Percentiles rank a stretch among this genome's conserved stretches.
These are phyloP conservation scores for Leucosticte australis DNA, from an alignment of 2,113 vertebrate genomes.

Conservation along the genomic window DNA sequence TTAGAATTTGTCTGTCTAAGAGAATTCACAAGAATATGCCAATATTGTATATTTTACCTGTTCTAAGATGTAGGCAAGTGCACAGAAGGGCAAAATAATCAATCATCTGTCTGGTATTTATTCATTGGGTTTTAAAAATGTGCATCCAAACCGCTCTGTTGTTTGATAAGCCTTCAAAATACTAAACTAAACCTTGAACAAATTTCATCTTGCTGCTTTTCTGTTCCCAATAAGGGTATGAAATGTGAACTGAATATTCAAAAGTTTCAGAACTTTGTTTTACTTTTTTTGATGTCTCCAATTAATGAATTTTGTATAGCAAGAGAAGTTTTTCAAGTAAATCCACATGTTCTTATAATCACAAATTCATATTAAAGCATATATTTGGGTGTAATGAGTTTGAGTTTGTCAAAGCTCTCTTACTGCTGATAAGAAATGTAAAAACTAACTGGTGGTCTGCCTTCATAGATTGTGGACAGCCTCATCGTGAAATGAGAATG, in stretches of 20 bases:
- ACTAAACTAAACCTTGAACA: neutral
- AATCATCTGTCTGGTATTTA: neutral
- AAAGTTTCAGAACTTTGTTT: neutral
- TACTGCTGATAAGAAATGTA: neutral
- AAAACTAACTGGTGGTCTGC: neutral
- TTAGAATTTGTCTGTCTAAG: neutral
- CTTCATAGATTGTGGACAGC: constrained; percentile 85
- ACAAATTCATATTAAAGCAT: neutral
- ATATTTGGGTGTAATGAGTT: neutral
- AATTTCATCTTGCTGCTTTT: neutral
- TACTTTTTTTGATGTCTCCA: neutral
- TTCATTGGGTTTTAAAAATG: neutral
- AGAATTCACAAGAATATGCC: neutral
- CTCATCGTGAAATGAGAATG: constrained; percentile 97
- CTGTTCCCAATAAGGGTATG: neutral
- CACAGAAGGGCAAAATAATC: neutral
- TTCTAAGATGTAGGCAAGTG: neutral
- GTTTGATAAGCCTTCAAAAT: neutral
- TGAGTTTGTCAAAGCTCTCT: neutral
- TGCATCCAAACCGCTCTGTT: neutral
- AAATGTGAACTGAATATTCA: neutral
- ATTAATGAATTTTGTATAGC: neutral
- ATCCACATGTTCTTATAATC: neutral
- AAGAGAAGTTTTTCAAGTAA: neutral
- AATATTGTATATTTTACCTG: neutral